These are phyloP conservation scores for Danio rerio DNA, from an alignment of 2,113 vertebrate species.

Conservation along the genomic window GRCz12tu NC_133197.1:30203501-30204000, in stretches of 20 bases:
- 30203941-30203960: not conserved
- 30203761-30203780: constrained; percentile 19
- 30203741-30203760: constrained; percentile 56
- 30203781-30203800: constrained; percentile 21
- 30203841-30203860: too few species aligned
- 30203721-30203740: constrained; percentile 48
- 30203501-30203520: constrained; percentile 27
- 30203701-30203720: constrained; percentile 37
- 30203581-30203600: constrained; percentile 42
- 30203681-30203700: constrained; percentile 37
- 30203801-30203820: constrained; percentile 42
- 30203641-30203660: constrained; percentile 47
- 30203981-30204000: not conserved
- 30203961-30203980: not conserved
- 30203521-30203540: constrained; percentile 47
- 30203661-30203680: constrained; percentile 43
- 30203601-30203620: constrained; percentile 30
- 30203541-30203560: constrained; percentile 41
- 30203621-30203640: constrained; percentile 44
- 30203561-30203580: constrained; percentile 38
- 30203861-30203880: not conserved
- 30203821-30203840: constrained; percentile 6
- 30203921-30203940: not conserved
- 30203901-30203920: too few species aligned
- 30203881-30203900: too few species aligned